Base-by-base conservation (phyloP, 2,797 vertebrate genomes). In the Dallia pectoralis region DNA sequence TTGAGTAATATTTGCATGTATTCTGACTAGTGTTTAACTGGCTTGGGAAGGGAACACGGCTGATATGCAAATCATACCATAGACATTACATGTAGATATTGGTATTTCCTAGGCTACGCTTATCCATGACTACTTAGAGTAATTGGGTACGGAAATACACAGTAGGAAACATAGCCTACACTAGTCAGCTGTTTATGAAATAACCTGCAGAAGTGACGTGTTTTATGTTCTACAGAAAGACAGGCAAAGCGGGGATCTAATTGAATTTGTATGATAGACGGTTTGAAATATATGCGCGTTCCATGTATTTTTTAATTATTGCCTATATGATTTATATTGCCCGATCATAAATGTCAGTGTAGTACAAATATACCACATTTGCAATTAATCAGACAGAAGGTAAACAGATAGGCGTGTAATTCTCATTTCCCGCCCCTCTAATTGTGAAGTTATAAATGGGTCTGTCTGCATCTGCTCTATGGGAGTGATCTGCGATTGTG, bases 371-470 rank as follows among this genome's bases (percentile, higher is more conserved):
- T 12, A 14, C 16, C 33, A 12, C n/a, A n/a, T n/a, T 14, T 33
- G 18, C 32, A 40, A 56, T 56, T 4, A 56, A 12, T 56, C 25
- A 9, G 12, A 56, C 53, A 56, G 22, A 22, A 14, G 22, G n/a
- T 25, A 2, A 16, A 44, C 25, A 59, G 4, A 9, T 40, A 33
- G 30, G 51, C 68, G 30, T 51, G 2, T 56, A 4, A 16, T 25
- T 0, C 33, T 3, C 9, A 16, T 79, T n/a, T 30, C 87, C 84
- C 86, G 77, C 71, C 74, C n/a, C 61, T 67, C 2, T 0, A 22
- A 22, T 27, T 67, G 19, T 62, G 33, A 64, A 67, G 49, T 79
- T 82, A 91, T 89, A 90, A 89, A 88, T 2, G 0, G 72, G 4
- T 2, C 53, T 49, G 1, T 7, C 78, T 29, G 51, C 76, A 14